A percentile compares a stretch with the other conserved stretches of the same genome.
Evolutionary conservation across 1,140 invertebrate species (phyloP).

Genomic region (Bradysia coprophila): DNA sequence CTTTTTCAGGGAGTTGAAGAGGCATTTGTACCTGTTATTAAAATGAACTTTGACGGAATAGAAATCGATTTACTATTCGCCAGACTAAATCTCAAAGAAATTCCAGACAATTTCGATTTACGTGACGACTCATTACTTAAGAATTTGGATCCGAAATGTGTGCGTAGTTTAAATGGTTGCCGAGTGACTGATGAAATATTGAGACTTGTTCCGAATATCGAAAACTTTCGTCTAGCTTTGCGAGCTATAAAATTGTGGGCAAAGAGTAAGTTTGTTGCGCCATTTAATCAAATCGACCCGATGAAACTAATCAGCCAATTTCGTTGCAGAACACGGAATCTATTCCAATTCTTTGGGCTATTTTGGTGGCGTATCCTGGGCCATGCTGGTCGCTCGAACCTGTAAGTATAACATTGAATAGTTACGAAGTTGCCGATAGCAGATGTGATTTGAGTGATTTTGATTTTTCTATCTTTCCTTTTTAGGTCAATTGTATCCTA

Average conservation of each 20-base stretch:
- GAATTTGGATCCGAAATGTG: slow-evolving; percentile 92
- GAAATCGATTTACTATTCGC: slow-evolving; percentile 98
- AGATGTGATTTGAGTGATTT: too few relatives aligned
- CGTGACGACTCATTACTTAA: slow-evolving; percentile 81
- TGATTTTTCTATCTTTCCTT: too few relatives aligned
- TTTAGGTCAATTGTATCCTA: slow-evolving; percentile 97
- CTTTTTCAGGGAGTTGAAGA: slow-evolving; percentile 64
- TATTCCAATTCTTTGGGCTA: slow-evolving; percentile 98
- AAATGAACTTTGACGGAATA: slow-evolving; percentile 98
- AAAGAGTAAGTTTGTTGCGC: slow-evolving; percentile 56
- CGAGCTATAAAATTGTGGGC: slow-evolving; percentile 97
- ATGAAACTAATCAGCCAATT: slow-evolving; percentile 7
- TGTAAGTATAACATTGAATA: too few relatives aligned
- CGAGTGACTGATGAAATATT: slow-evolving; percentile 97
- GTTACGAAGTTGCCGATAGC: too few relatives aligned
- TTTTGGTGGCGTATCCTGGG: slow-evolving; percentile 97
- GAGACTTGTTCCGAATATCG: slow-evolving; percentile 83
- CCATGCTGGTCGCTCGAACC: slow-evolving; percentile 94
- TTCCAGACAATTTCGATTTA: slow-evolving; percentile 69
- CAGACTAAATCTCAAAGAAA: slow-evolving; percentile 78
- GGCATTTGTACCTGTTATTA: slow-evolving; percentile 98
- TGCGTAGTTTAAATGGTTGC: slow-evolving; percentile 93
- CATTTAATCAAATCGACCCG: not conserved
- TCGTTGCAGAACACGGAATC: slow-evolving; percentile 67
- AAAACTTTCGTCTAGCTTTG: slow-evolving; percentile 84